Percentiles rank a stretch among this genome's conserved stretches.
These are phyloP conservation scores for Bujurquina vittata DNA, from an alignment of 2,113 vertebrate species.

Conservation along the genomic window DNA sequence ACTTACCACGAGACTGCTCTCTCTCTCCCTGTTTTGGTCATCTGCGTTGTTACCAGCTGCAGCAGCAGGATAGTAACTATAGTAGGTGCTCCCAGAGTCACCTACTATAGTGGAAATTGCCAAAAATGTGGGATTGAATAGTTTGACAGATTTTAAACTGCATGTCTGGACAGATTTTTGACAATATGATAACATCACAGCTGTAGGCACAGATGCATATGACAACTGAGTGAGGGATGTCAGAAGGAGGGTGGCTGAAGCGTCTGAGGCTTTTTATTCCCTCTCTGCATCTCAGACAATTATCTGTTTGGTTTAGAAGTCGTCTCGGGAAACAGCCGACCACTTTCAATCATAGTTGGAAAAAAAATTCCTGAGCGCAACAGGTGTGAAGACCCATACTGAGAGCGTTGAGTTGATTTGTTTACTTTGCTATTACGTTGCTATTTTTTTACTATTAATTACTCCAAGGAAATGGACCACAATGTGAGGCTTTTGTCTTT, in stretches of 20 bases:
- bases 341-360: neutral
- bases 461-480: neutral
- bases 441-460: conserved; percentile 35
- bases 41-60: neutral
- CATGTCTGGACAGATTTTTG: neutral
- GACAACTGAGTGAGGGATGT: neutral
- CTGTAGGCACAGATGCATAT: neutral
- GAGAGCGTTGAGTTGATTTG: neutral
- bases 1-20: conserved; percentile 4
- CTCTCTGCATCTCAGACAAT: neutral
- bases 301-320: neutral
- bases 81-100: too few relatives aligned
- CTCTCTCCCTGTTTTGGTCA: neutral
- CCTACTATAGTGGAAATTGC: neutral
- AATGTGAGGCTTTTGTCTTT: conserved; percentile 9
- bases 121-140: neutral
- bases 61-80: neutral
- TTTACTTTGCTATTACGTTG: neutral
- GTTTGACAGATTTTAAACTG: neutral
- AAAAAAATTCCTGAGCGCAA: neutral
- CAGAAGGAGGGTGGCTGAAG: neutral
- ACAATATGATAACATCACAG: neutral
- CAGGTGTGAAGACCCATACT: neutral
- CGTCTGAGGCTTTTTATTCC: neutral
- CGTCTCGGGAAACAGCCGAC: neutral